Conservation (phyloP, 2,113 vertebrate genomes). For the Macrotis lagotis region DNA sequence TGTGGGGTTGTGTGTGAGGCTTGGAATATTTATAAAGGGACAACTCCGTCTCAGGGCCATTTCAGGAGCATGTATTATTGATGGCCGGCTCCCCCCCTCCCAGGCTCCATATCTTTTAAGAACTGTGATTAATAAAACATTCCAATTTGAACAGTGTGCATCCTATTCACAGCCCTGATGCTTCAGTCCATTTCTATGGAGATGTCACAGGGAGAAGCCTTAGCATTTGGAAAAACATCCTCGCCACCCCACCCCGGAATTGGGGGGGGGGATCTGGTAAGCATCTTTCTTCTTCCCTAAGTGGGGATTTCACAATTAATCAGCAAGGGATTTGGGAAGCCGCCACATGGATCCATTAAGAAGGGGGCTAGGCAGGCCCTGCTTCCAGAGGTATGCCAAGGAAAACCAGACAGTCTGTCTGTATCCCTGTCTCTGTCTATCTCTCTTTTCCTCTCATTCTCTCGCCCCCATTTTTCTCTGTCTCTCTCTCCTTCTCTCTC, state of each 20-base stretch:
- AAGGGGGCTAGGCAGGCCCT: slow-evolving; percentile 54
- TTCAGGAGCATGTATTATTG: slow-evolving; percentile 86
- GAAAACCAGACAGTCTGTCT: slow-evolving; percentile 58
- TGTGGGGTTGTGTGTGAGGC: slow-evolving; percentile 78
- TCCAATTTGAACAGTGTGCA: slow-evolving; percentile 76
- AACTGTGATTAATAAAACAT: slow-evolving; percentile 87
- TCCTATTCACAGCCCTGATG: slow-evolving; percentile 79
- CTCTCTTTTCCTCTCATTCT: slow-evolving; percentile 56
- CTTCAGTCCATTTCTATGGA: slow-evolving; percentile 77
- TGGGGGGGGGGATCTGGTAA: slow-evolving; percentile 66
- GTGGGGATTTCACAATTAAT: slow-evolving; percentile 68
- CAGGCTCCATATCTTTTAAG: slow-evolving; percentile 83
- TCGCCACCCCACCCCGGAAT: slow-evolving; percentile 59
- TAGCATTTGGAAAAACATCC: slow-evolving; percentile 52
- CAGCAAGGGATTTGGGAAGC: slow-evolving; percentile 65
- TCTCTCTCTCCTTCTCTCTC: too few relatives aligned
- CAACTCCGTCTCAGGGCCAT: slow-evolving; percentile 83
- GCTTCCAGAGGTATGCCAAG: slow-evolving; percentile 62
- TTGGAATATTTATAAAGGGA: slow-evolving; percentile 88
- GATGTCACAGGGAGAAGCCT: slow-evolving; percentile 73
- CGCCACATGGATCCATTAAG: slow-evolving; percentile 47
- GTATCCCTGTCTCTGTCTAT: not conserved
- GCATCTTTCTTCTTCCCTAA: slow-evolving; percentile 70
- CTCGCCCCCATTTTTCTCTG: not conserved
- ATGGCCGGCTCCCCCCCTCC: slow-evolving; percentile 82